Conservation (phyloP, 2,797 vertebrate species). For the Hirundo rustica region DNA sequence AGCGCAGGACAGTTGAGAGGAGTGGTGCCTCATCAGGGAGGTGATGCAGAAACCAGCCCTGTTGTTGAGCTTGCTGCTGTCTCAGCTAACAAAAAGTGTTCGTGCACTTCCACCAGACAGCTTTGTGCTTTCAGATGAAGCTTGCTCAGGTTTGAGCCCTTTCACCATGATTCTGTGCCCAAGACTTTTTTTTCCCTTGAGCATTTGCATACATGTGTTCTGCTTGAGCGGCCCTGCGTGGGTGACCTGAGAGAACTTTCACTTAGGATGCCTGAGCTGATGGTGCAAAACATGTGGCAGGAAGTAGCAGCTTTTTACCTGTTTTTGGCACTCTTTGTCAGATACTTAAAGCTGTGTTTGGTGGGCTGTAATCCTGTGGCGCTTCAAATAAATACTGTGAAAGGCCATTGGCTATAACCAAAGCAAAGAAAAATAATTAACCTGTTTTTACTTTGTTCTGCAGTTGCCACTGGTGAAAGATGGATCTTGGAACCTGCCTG, state of each 20-base stretch:
- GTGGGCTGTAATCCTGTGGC: not conserved
- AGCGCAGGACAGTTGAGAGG: not conserved
- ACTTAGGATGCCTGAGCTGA: not conserved
- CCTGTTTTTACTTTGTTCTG: not conserved
- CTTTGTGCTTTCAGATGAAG: not conserved
- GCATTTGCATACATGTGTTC: not conserved
- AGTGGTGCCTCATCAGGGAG: not conserved
- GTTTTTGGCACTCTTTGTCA: not conserved
- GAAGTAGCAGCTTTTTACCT: slow-evolving; percentile 25
- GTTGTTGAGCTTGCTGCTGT: not conserved
- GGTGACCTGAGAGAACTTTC: slow-evolving; percentile 25
- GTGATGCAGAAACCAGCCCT: not conserved
- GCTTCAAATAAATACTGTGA: not conserved
- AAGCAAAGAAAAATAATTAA: not conserved
- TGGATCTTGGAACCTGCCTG: not conserved
- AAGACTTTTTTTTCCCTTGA: not conserved
- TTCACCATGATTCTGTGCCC: not conserved
- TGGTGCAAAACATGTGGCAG: not conserved
- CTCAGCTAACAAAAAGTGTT: not conserved
- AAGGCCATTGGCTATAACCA: not conserved
- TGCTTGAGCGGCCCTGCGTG: not conserved
- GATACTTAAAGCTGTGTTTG: not conserved
- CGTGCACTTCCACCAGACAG: not conserved
- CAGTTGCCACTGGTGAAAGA: not conserved
- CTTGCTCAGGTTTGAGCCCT: not conserved